Conservation (phyloP, 2,888 invertebrate species). For the Heliconius aoede region DNA sequence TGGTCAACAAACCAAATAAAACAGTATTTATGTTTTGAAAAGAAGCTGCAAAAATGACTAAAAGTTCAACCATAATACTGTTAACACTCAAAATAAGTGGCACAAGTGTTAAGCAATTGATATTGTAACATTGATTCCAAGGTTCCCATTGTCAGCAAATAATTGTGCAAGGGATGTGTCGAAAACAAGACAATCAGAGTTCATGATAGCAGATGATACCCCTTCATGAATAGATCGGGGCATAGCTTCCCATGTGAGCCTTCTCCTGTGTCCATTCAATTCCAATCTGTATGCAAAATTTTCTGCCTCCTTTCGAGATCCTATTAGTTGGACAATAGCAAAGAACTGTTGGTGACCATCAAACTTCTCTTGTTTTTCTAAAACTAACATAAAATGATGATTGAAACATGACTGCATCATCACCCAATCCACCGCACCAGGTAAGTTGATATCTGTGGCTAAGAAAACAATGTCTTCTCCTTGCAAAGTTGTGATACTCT, state of each 20-base stretch:
- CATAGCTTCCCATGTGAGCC: constrained; percentile 99
- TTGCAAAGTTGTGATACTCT: constrained; percentile 98
- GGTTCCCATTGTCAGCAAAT: constrained; percentile 99
- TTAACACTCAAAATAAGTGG: constrained; percentile 34
- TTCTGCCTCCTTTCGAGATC: constrained; percentile 99
- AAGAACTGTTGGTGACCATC: constrained; percentile 98
- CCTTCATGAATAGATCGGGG: constrained; percentile 99
- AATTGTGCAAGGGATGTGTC: constrained; percentile 99
- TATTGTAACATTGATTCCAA: constrained; percentile 99
- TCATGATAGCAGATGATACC: constrained; percentile 97
- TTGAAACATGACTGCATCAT: constrained; percentile 99
- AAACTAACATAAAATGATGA: constrained; percentile 99
- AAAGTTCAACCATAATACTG: constrained; percentile 16
- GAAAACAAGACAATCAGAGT: constrained; percentile 99
- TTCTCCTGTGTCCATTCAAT: constrained; percentile 95
- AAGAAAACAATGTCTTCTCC: constrained; percentile 99
- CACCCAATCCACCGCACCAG: constrained; percentile 99
- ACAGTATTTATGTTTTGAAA: not conserved
- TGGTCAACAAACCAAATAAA: constrained; percentile 11
- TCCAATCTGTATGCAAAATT: constrained; percentile 99
- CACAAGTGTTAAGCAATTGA: constrained; percentile 88
- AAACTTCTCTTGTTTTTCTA: constrained; percentile 99
- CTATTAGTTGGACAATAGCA: constrained; percentile 99
- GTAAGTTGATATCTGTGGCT: constrained; percentile 99
- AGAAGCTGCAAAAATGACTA: not conserved